phyloP scores from a whole-genome alignment of 2,113 vertebrate species.

The Heliornis fulica region DNA sequence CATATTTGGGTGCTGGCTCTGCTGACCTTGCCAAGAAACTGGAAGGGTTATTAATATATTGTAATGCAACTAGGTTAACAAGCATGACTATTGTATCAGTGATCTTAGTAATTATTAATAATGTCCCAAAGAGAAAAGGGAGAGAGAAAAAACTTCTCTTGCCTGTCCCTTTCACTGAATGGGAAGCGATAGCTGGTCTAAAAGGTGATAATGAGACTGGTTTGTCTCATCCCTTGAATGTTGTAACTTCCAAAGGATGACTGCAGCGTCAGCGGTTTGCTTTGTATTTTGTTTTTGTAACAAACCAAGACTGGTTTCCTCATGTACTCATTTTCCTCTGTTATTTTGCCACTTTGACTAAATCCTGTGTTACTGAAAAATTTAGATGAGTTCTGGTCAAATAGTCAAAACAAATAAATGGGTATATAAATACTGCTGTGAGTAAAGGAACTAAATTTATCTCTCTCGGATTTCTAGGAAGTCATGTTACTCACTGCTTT shows the following conservation, averaged over 20 bases:
- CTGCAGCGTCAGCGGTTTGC: background rate
- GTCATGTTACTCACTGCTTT: background rate
- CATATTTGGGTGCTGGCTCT: background rate
- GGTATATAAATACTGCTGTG: background rate
- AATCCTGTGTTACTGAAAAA: background rate
- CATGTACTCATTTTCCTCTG: background rate
- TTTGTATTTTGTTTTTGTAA: background rate
- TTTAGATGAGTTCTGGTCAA: background rate
- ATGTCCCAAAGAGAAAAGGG: background rate
- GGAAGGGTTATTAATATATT: background rate
- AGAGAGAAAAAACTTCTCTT: background rate
- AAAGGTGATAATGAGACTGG: background rate
- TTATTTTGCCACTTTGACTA: background rate
- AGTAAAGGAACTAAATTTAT: background rate
- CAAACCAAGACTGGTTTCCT: background rate
- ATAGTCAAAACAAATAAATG: background rate
- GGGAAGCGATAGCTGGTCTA: background rate
- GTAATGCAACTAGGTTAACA: background rate
- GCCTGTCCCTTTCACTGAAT: background rate
- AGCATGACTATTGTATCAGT: background rate
- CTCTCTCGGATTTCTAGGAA: background rate
- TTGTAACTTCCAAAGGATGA: background rate
- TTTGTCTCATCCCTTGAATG: background rate
- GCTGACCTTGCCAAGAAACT: background rate
- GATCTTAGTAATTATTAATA: background rate